Evolutionary conservation across 2,113 vertebrate genomes (phyloP).

Genomic region (Lipotes vexillifer): DNA sequence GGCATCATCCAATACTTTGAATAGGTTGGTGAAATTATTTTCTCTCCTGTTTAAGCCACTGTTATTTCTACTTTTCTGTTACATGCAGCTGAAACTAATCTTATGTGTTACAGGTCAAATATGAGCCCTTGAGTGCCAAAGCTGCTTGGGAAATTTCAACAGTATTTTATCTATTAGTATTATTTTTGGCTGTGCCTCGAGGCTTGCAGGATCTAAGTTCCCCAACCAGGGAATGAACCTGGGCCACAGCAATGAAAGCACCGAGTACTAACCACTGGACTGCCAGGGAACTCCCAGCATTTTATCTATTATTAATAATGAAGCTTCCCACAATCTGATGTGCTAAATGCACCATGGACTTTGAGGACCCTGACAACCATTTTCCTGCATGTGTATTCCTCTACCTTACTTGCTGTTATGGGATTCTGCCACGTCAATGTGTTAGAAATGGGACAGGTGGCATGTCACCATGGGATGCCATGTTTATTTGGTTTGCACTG

Average conservation of each 20-base stretch:
- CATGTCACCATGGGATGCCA: fast-evolving
- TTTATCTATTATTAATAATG: neutral
- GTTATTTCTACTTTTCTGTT: neutral
- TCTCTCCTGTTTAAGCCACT: neutral
- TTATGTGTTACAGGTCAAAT: neutral
- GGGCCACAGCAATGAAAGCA: too few relatives aligned
- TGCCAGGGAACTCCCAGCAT: neutral
- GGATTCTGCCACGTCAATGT: neutral
- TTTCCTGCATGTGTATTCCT: neutral
- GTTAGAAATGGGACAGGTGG: neutral
- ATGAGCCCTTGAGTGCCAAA: neutral
- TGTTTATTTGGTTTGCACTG: neutral
- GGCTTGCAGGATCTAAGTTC: too few relatives aligned
- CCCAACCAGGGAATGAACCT: too few relatives aligned
- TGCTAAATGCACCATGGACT: neutral
- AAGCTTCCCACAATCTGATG: neutral
- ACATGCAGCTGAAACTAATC: neutral
- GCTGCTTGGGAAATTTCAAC: neutral
- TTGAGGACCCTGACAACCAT: neutral
- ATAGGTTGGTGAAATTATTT: neutral
- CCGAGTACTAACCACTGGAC: too few relatives aligned
- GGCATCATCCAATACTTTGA: neutral
- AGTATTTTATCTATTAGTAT: neutral
- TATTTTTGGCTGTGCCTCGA: too few relatives aligned
- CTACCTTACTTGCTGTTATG: too few relatives aligned